Base-by-base conservation (phyloP, 2,797 vertebrate species). In the Anabacerthia variegaticeps region DNA sequence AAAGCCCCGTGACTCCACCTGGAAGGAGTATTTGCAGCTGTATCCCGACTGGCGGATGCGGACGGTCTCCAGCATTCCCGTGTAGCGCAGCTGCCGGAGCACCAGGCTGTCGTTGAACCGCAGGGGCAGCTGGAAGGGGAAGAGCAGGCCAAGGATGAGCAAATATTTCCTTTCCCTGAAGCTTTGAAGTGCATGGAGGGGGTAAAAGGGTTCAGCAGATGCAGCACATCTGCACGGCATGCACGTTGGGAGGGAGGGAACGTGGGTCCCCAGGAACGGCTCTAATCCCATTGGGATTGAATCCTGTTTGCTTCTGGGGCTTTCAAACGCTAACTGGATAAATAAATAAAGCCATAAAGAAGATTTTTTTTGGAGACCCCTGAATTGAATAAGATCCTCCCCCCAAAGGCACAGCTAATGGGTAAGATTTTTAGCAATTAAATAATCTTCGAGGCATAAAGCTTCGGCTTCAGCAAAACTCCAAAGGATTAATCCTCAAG, bases 1-100 rank as follows among this genome's bases (percentile, higher is more conserved):
- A 24, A 37, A 59, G 76, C 20, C 1, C 0, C 3, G 11, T 15
- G 27, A 23, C 54, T 87, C 97, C 95, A 99, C 99, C 99, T 99
- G 98, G 95, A 99, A 99, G 93, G 98, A 98, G 96, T 99, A 99
- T 89, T 99, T 99, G 98, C 98, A 98, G 97, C 99, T 99, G 98
- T 99, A 99, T 92, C 99, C 99, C 0, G 99, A 99, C 77, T 99
- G 99, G 34, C 99, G 99, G 92, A 99, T 99, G 96, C 98, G 98
- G 78, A 99, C 99, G 0, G 99, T 99, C 98, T 99, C 99, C 97
- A 99, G 98, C 99, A 99, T 99, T n/a, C 99, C 99, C 0, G 99
- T 99, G 97, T 99, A 99, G 5, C 99, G 98, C 94, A 99, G 98
- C 97, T 99, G 99, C 98, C 99, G 98, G 85, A 99, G 98, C 91